phyloP scores from a whole-genome alignment of 2,888 invertebrate genomes.

The Polyommatus icarus region DNA sequence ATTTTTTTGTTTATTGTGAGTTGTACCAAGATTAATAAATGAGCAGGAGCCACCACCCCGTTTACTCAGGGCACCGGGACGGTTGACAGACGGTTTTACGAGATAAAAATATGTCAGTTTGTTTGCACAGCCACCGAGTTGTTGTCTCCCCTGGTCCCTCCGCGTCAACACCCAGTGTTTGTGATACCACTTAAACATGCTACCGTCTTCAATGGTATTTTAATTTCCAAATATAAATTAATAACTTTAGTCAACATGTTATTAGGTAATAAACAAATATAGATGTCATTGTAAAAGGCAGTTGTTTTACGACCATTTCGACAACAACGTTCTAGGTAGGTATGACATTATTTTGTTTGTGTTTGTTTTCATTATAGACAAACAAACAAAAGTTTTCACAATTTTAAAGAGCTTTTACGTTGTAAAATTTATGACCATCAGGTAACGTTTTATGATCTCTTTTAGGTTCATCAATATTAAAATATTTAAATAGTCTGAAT shows the following conservation, averaged over 20 bases:
- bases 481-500: background rate
- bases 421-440: background rate
- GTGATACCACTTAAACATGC: conserved; percentile 44
- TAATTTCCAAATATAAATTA: conserved; percentile 23
- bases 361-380: background rate
- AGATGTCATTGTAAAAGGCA: background rate
- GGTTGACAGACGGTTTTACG: conserved; percentile 54
- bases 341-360: background rate
- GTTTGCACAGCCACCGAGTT: conserved; percentile 43
- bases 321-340: background rate
- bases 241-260: background rate
- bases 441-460: background rate
- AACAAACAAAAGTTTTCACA: background rate
- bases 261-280: background rate
- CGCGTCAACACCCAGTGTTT: conserved; percentile 56
- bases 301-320: background rate
- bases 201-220: conserved; percentile 38
- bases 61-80: conserved; percentile 54
- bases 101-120: conserved; percentile 76
- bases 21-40: conserved; percentile 49
- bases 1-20: background rate
- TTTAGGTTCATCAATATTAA: background rate
- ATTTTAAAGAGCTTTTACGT: background rate
- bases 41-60: conserved; percentile 70
- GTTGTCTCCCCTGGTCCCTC: conserved; percentile 42